Evolutionary conservation across 92 coral and sea anemone genomes (phyloP), one percentile per base, ranked within the genome.

Genomic region (Blastomussa wellsi): DNA sequence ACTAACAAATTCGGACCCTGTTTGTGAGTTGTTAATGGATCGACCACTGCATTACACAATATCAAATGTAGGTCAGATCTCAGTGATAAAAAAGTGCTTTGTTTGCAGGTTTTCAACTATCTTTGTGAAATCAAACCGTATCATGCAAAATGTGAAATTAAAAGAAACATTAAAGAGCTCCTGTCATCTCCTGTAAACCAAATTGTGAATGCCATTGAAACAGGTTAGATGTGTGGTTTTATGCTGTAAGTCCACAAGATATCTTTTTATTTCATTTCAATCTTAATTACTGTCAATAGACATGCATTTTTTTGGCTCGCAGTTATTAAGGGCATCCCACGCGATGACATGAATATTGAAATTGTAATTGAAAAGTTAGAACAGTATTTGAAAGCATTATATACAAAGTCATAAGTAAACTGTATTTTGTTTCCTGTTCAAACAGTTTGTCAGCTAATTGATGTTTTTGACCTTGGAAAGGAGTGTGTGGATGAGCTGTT

Each of bases 371-470:
- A 7, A 41, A 41, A 3, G 7, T 41, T 41, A 41, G 3, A 41
- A 41, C 7, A 41, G 7, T 41, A 7, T 41, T 41, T 7, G 4
- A 41, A 5, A 55, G 26, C n/a, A 44, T 38, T 73, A 20, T 29
- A 19, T 13, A 24, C 20, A 37, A 17, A 51, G 33, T 17, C 53
- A 15, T 31, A 49, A 52, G 7, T 29, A 6, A 22, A 2, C 22
- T 28, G 5, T 77, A 12, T 49, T 28, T 78, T 42, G 9, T 37
- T 35, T 51, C 9, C 14, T 7, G 53, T 51, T 78, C 24, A 17
- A 19, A 51, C 22, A 79, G 82, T 79, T 79, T 79, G 82, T 79
- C 82, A 79, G 70, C 82, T 79, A 11, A 62, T 60, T 79, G 82
- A 79, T 60, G 72, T 62, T 42, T 79, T 26, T 79, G 82, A 59